Evolutionary conservation across 1,140 invertebrate genomes (phyloP).

Genomic region (Frieseomelitta varia): DNA sequence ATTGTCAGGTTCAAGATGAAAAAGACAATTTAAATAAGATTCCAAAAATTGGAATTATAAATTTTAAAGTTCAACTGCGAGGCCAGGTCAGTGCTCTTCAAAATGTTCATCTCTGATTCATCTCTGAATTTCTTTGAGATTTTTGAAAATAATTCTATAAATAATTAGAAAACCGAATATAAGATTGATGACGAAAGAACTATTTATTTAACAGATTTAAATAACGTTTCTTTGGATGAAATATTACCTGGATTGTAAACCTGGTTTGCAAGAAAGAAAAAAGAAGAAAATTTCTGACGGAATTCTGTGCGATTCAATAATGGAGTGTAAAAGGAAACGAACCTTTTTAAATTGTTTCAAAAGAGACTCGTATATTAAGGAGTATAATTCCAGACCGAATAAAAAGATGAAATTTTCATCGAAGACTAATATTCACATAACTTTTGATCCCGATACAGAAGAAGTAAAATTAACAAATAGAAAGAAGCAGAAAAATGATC

Average conservation of each 20-base stretch:
- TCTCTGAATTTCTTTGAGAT: too few species aligned
- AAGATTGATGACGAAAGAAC: constrained; percentile 8
- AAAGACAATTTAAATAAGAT: constrained; percentile 48
- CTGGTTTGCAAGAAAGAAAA: neutral
- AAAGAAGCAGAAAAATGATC: neutral
- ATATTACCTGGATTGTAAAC: too few species aligned
- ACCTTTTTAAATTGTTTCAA: constrained; percentile 35
- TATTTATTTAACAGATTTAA: neutral
- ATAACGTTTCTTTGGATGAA: neutral
- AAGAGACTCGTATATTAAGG: neutral
- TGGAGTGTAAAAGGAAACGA: neutral
- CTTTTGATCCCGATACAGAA: neutral
- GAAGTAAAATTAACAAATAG: neutral
- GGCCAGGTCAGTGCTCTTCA: constrained; percentile 58
- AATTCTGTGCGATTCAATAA: constrained; percentile 44
- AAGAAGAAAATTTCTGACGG: constrained; percentile 61
- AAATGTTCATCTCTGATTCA: neutral
- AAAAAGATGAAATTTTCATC: neutral
- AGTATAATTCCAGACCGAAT: neutral
- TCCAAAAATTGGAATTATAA: constrained; percentile 35
- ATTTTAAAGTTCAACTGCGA: constrained; percentile 51
- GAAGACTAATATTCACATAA: neutral
- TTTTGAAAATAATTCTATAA: neutral
- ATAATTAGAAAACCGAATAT: neutral
- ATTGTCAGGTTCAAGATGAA: constrained; percentile 1